phyloP scores from a whole-genome alignment of 1,140 invertebrate genomes.

The Cherax quadricarinatus region DNA sequence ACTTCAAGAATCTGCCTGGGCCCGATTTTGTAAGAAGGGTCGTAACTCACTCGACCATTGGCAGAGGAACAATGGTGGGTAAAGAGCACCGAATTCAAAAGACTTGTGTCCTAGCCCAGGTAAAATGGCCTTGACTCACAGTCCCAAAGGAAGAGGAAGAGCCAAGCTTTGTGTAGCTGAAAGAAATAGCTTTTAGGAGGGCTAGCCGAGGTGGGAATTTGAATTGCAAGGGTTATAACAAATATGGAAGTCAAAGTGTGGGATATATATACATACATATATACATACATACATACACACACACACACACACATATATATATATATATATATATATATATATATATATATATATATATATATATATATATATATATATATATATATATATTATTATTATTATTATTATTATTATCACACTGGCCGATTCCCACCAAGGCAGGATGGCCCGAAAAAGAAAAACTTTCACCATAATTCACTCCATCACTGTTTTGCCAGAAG shows the following conservation, averaged over 20 bases:
- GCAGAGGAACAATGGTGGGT: neutral
- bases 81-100: constrained; percentile 7
- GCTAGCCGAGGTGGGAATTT: neutral
- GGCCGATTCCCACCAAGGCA: no score
- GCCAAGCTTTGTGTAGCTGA: constrained; percentile 3
- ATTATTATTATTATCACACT: no score
- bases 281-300: no score
- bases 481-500: no score
- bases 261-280: no score
- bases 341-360: no score
- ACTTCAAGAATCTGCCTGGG: neutral
- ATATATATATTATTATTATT: no score
- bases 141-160: neutral
- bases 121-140: neutral
- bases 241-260: neutral
- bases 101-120: neutral
- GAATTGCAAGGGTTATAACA: neutral
- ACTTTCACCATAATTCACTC: no score
- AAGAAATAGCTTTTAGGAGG: constrained; percentile 7
- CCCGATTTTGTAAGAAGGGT: constrained; percentile 12
- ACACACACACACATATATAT: no score
- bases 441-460: no score
- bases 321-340: no score
- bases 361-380: no score
- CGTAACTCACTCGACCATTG: neutral